Conservation (phyloP, 2,888 invertebrate genomes). For the Melangyna quadrimaculata region DNA sequence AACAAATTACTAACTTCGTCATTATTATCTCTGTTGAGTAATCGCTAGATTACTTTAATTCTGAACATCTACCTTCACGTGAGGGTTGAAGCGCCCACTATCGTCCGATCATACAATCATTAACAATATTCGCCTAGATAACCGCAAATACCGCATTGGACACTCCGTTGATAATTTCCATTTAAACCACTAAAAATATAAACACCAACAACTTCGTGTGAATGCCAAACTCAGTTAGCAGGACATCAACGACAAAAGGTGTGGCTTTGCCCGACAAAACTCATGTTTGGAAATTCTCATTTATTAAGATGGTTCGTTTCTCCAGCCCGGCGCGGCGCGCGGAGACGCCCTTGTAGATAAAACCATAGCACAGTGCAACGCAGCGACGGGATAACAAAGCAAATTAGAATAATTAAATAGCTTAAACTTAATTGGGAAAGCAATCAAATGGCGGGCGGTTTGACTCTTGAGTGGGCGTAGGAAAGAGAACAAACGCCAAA, state of each 20-base stretch:
- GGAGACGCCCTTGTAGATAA: slow-evolving; percentile 53
- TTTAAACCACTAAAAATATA: slow-evolving; percentile 26
- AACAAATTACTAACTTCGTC: slow-evolving; percentile 63
- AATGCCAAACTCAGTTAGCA: slow-evolving; percentile 68
- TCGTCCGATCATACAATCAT: slow-evolving; percentile 59
- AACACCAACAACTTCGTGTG: slow-evolving; percentile 49
- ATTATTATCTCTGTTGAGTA: slow-evolving; percentile 38
- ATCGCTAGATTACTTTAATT: not conserved
- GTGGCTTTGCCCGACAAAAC: slow-evolving; percentile 63
- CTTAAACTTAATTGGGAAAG: slow-evolving; percentile 77
- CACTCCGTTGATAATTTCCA: slow-evolving; percentile 16
- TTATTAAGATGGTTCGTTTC: slow-evolving; percentile 45
- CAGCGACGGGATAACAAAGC: slow-evolving; percentile 49
- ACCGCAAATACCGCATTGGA: slow-evolving; percentile 57
- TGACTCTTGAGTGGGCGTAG: not conserved
- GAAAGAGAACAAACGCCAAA: not conserved
- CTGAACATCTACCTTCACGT: not conserved
- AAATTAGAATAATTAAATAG: slow-evolving; percentile 79
- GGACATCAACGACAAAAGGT: slow-evolving; percentile 53
- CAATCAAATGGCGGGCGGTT: slow-evolving; percentile 60
- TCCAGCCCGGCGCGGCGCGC: no score
- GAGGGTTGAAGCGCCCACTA: slow-evolving; percentile 25
- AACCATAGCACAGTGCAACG: not conserved
- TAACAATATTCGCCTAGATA: slow-evolving; percentile 67
- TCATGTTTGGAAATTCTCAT: slow-evolving; percentile 61